Evolutionary conservation across 1,140 invertebrate genomes (phyloP).

Genomic region (Phthorimaea operculella): DNA sequence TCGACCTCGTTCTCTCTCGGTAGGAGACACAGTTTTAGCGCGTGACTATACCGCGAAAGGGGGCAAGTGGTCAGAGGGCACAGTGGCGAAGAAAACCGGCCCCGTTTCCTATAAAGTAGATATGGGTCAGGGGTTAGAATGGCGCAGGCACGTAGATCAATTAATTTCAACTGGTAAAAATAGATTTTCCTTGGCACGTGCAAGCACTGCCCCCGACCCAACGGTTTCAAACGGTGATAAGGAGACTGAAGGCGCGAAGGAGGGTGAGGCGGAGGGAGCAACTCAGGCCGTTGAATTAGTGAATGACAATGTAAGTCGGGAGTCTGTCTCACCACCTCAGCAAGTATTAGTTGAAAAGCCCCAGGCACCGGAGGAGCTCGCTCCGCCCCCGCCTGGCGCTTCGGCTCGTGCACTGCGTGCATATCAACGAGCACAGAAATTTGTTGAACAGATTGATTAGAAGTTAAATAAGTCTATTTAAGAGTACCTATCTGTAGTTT

Average conservation of each 20-base stretch:
- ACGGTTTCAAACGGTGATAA: not conserved
- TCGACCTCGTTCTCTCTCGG: too few species aligned
- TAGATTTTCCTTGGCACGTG: not conserved
- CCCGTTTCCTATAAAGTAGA: slow-evolving; percentile 6
- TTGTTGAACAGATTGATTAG: too few species aligned
- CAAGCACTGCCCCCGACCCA: not conserved
- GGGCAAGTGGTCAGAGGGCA: slow-evolving; percentile 54
- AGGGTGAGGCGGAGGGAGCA: not conserved
- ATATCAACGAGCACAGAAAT: too few species aligned
- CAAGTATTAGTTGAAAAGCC: too few species aligned
- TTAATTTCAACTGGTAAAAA: not conserved
- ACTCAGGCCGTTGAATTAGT: too few species aligned
- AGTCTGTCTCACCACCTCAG: too few species aligned
- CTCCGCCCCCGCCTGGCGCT: too few species aligned
- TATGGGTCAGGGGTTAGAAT: not conserved
- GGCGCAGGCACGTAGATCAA: slow-evolving; percentile 1
- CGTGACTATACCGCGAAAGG: slow-evolving; percentile 1
- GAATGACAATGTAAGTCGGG: too few species aligned
- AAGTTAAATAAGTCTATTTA: too few species aligned
- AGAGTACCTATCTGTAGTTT: too few species aligned
- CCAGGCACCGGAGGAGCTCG: too few species aligned
- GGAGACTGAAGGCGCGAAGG: not conserved
- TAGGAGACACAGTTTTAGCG: not conserved
- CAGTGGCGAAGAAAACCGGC: not conserved
- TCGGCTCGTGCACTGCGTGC: too few species aligned